A percentile compares a stretch with the other conserved stretches of the same genome.
These are phyloP conservation scores for Caenorhabditis plicata DNA, from an alignment of 2,888 invertebrate species.

Conservation along the genomic window DNA sequence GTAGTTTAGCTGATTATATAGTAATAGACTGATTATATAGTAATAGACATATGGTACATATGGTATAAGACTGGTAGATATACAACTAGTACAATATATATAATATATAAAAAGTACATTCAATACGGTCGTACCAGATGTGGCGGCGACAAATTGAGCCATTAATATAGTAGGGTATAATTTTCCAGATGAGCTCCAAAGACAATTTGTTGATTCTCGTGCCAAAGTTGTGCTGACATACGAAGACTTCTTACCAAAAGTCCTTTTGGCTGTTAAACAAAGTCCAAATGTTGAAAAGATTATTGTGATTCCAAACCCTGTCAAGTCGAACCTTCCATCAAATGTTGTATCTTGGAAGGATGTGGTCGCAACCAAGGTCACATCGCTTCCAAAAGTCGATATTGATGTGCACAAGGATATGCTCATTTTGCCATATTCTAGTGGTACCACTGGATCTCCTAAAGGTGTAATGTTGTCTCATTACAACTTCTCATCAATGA, in stretches of 20 bases:
- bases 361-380: constrained; percentile 33
- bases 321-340: constrained; percentile 25
- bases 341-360: constrained; percentile 39
- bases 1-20: too few relatives aligned
- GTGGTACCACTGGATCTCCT: constrained; percentile 61
- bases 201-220: constrained; percentile 53
- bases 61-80: too few relatives aligned
- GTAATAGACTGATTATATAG: too few relatives aligned
- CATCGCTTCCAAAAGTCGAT: constrained; percentile 27
- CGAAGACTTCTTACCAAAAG: constrained; percentile 47
- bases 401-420: constrained; percentile 48
- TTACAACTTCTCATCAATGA: constrained; percentile 51
- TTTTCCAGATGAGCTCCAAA: constrained; percentile 51
- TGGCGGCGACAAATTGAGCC: too few relatives aligned
- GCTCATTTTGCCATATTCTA: constrained; percentile 55
- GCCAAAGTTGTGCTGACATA: constrained; percentile 51
- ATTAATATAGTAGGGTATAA: too few relatives aligned
- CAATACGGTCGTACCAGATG: too few relatives aligned
- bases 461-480: constrained; percentile 62
- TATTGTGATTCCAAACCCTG: constrained; percentile 38
- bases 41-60: too few relatives aligned
- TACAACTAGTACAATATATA: too few relatives aligned
- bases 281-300: constrained; percentile 42
- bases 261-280: constrained; percentile 45
- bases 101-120: too few relatives aligned